phyloP scores from a whole-genome alignment of 2,113 vertebrate species.

The Oreochromis aureus region DNA sequence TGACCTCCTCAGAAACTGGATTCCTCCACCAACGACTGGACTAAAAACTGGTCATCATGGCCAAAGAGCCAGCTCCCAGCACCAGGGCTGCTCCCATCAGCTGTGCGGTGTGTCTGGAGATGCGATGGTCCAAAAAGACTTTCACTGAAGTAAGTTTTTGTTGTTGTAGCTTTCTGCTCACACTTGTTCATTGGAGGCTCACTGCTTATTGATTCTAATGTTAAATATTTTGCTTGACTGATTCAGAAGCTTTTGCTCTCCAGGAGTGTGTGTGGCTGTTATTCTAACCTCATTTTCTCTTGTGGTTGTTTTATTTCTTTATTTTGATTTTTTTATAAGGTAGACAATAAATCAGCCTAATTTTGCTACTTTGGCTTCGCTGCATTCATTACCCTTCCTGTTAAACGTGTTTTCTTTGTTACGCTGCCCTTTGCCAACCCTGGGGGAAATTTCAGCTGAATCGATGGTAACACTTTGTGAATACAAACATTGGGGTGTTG shows the following conservation, averaged over 20 bases:
- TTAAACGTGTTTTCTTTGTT: not conserved
- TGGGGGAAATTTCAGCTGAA: not conserved
- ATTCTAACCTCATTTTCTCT: not conserved
- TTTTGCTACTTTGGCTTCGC: not conserved
- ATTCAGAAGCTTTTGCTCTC: not conserved
- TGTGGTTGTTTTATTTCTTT: not conserved
- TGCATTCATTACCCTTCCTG: not conserved
- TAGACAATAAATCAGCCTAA: not conserved
- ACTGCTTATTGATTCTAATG: not conserved
- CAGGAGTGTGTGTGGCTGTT: not conserved
- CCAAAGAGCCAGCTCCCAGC: not conserved
- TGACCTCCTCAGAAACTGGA: not conserved
- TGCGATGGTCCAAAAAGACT: not conserved
- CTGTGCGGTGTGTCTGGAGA: not conserved
- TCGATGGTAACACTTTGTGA: not conserved
- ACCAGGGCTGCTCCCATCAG: not conserved
- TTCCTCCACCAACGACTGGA: not conserved
- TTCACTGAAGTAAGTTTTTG: not conserved
- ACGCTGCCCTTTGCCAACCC: not conserved
- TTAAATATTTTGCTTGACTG: not conserved
- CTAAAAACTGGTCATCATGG: fast-evolving
- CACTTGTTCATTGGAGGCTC: not conserved
- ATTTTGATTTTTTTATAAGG: not conserved
- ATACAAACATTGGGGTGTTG: not conserved
- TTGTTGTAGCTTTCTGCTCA: not conserved